phyloP scores from a whole-genome alignment of 2,797 vertebrate species.

The Carcharodon carcharias region DNA sequence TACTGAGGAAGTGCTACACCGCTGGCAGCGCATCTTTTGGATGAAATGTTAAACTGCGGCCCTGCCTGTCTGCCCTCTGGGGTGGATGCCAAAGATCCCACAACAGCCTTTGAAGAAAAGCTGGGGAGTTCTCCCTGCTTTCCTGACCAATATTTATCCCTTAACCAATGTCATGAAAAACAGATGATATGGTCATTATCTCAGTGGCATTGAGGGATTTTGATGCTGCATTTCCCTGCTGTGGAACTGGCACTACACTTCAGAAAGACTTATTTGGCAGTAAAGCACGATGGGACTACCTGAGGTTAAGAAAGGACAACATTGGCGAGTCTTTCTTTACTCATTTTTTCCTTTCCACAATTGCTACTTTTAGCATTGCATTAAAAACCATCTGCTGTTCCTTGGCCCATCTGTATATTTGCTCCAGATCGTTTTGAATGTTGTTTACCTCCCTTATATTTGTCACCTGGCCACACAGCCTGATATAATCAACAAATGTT shows the following conservation, averaged over 20 bases:
- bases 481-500: not conserved
- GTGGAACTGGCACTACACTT: not conserved
- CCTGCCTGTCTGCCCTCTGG: not conserved
- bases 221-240: not conserved
- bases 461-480: slow-evolving; percentile 18
- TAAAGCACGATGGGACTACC: not conserved
- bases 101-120: not conserved
- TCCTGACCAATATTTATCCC: not conserved
- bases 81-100: not conserved
- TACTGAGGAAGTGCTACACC: not conserved
- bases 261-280: not conserved
- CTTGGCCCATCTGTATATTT: slow-evolving; percentile 22
- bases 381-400: slow-evolving; percentile 4
- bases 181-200: not conserved
- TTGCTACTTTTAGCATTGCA: not conserved
- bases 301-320: not conserved
- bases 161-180: not conserved
- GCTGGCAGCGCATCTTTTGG: not conserved
- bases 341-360: not conserved
- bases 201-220: not conserved
- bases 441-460: slow-evolving; percentile 7
- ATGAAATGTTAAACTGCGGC: not conserved
- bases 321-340: not conserved
- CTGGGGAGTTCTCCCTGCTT: not conserved
- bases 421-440: not conserved